Evolutionary conservation across 2,797 vertebrate genomes (phyloP), one percentile per base, ranked within the genome.

Genomic region (Dipus sagitta): DNA sequence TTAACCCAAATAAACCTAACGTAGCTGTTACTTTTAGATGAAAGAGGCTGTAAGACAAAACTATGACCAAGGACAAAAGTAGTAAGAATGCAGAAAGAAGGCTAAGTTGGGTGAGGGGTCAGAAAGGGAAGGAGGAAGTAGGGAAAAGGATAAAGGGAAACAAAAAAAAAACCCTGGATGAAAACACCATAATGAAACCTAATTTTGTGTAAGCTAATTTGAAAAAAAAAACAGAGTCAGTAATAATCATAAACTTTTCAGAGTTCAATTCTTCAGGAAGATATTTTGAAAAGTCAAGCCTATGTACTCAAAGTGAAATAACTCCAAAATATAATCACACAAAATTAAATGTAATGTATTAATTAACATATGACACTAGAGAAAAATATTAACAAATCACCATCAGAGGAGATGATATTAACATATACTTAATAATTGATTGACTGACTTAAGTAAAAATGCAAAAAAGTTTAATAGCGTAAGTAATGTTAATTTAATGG

Each of bases 11-110:
- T 67, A 75, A 82, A 90, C 17, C 2, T 28, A 47, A 24, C 15
- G 6, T 21, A 26, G 7, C 65, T 81, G 38, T 20, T 62, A 68
- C 62, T 62, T 78, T 70, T 75, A 79, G 28, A 80, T 68, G 30
- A 79, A 92, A 94, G 79, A 58, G 28, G 3, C 58, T 86, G 13
- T 85, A 90, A 88, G 30, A 68, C 65, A 58, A 71, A 88, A 71
- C n/a, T 23, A 94, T 83, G 32, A 54, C 13, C 11, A 54, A 54
- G 13, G 13, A 12, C 11, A 54, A 54, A 54, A 12, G 54, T 54
- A 54, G 54, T 54, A 54, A 54, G 54, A 54, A 54, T 13, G 54
- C 54, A 54, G 54, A 54, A 54, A 54, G 54, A 54, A 6, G 11
- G 14, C 54, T 54, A 12, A 54, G 52, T 14, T 54, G 54, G 10